Evolutionary conservation across 2,888 invertebrate genomes (phyloP).

Genomic region (Protophormia terraenovae): DNA sequence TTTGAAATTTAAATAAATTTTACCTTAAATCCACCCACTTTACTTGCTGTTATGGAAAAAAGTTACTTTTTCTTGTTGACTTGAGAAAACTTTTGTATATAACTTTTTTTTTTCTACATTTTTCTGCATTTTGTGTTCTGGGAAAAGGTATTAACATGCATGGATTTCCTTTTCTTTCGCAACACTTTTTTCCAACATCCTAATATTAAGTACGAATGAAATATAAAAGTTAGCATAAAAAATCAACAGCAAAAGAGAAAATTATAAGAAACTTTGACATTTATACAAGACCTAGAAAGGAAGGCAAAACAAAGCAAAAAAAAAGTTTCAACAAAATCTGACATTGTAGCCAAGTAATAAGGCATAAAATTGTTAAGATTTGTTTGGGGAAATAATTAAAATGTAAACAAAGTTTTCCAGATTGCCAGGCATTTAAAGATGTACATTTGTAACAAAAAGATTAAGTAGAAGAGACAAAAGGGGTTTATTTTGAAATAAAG

Average conservation of each 20-base stretch:
- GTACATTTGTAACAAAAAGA: no score
- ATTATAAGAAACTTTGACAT: background rate
- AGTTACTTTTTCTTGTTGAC: background rate
- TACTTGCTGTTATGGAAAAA: background rate
- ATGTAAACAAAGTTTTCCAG: background rate
- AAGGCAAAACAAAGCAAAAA: background rate
- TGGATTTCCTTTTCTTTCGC: slow-evolving; percentile 14
- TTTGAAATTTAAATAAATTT: slow-evolving; percentile 30
- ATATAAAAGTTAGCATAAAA: background rate
- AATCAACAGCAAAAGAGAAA: background rate
- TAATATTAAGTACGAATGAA: background rate
- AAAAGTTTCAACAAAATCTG: slow-evolving; percentile 46
- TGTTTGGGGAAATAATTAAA: slow-evolving; percentile 34
- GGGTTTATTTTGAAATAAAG: no score
- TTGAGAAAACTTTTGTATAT: background rate
- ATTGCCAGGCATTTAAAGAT: background rate
- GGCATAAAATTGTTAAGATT: slow-evolving; percentile 52
- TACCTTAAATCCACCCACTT: background rate
- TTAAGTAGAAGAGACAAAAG: no score
- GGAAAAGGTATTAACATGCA: slow-evolving; percentile 38
- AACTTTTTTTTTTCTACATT: background rate
- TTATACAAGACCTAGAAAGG: background rate
- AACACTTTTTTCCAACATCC: background rate
- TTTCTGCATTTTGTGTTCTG: background rate
- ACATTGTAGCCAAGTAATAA: slow-evolving; percentile 49